Evolutionary conservation across 2,797 vertebrate species (phyloP).

Genomic region (Sebastiscus albofasciatus): DNA sequence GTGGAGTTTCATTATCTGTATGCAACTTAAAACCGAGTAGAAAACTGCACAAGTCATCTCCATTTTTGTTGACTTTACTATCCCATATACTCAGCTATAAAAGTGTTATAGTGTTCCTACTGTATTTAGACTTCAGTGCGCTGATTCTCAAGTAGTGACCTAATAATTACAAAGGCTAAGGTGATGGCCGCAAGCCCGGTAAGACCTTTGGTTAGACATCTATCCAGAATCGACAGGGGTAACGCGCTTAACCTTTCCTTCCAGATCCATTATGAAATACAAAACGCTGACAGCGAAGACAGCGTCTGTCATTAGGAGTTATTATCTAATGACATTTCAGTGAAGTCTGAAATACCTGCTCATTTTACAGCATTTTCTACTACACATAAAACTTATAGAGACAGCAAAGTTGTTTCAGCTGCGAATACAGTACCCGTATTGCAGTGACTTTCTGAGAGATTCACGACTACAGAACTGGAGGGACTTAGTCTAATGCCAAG

Average conservation of each 20-base stretch:
- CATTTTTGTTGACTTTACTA: conserved; percentile 12
- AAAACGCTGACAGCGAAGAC: conserved; percentile 32
- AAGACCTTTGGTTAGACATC: conserved; percentile 63
- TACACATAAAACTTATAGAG: background rate
- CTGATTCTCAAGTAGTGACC: conserved; percentile 34
- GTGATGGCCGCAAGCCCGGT: conserved; percentile 42
- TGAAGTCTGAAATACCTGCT: background rate
- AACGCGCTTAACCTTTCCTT: conserved; percentile 64
- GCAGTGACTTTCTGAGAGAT: background rate
- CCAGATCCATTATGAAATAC: conserved; percentile 32
- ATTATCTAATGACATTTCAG: conserved; percentile 52
- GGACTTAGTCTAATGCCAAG: background rate
- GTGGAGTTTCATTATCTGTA: background rate
- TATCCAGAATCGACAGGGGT: conserved; percentile 50
- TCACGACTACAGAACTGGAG: background rate
- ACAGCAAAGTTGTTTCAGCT: conserved; percentile 8
- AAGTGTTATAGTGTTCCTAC: background rate
- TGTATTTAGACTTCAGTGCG: background rate
- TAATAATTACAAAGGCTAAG: conserved; percentile 59
- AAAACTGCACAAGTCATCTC: background rate
- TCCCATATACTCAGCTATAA: conserved; percentile 12
- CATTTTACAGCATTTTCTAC: background rate
- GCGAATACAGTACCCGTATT: background rate
- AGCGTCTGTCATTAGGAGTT: conserved; percentile 42
- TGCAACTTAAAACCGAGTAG: background rate